Evolutionary conservation across 2,888 invertebrate genomes (phyloP), one percentile per base, ranked within the genome.

Genomic region (Himalopsyche kuldschensis): DNA sequence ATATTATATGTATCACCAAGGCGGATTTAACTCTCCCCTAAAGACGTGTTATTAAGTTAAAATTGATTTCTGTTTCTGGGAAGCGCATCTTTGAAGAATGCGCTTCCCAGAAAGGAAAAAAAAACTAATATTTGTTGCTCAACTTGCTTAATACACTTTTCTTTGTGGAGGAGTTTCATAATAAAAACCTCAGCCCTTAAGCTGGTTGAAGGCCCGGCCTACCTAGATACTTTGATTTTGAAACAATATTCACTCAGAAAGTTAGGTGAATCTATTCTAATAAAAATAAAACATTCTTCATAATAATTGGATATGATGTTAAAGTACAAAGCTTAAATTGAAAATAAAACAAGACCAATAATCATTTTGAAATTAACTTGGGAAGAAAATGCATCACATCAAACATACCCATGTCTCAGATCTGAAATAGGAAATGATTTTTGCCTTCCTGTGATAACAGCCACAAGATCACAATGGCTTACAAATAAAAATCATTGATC

Each of bases 91-190:
- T 77, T 48, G 78, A 78, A 80, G 82, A 75, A 84, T 79, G 81
- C 75, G 84, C 79, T 78, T 31, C 75, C 30, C 69, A 27, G 30
- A n/a, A 27, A 48, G 81, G 35, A 76, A 75, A 83, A 69, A 31
- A 80, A 69, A 78, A 80, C 69, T 81, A 78, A 78, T 83, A 83
- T 83, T 81, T 77, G 81, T 83, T 83, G 48, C 69, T 75, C 78
- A 80, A 83, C 83, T 81, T 63, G 80, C 83, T 81, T 83, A 80
- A 83, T 83, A 83, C 78, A 83, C 83, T 83, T 80, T 80, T 75
- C 75, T 80, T 75, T 80, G 75, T 47, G 8, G 20, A 80, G 46
- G 46, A 80, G 30, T 75, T 80, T 80, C 47, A 80, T 75, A 46
- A 80, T 75, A 69, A 69, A 11, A 69, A 69, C 15, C 81, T 8